Evolutionary conservation across 2,888 invertebrate genomes (phyloP).

Genomic region (Nasonia oneida): DNA sequence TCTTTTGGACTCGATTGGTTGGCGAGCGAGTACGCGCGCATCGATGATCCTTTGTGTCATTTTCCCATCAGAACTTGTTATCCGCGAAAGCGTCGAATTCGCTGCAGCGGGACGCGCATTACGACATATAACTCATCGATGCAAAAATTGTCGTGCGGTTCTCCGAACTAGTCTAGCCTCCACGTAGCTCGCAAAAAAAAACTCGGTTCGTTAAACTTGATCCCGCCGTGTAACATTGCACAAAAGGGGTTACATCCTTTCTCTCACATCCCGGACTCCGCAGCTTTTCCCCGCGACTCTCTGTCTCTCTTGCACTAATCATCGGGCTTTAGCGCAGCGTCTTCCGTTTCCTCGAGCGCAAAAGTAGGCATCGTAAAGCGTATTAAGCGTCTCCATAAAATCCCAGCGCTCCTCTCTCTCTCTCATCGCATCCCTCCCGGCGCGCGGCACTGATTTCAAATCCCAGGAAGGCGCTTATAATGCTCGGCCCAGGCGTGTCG

Average conservation of each 20-base stretch:
- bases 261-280: neutral
- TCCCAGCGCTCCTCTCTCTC: constrained; percentile 42
- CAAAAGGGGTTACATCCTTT: neutral
- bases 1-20: neutral
- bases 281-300: constrained; percentile 1
- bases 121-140: neutral
- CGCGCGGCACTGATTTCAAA: constrained; percentile 72
- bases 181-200: neutral
- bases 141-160: neutral
- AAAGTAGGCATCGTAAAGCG: constrained; percentile 69
- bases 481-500: constrained; percentile 66
- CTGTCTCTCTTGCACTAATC: constrained; percentile 26
- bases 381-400: constrained; percentile 72
- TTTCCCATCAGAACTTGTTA: constrained; percentile 6
- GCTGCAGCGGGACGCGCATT: neutral
- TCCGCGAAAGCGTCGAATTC: neutral
- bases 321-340: constrained; percentile 62
- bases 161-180: neutral
- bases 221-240: neutral
- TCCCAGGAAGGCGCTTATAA: constrained; percentile 69
- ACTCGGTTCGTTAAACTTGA: neutral
- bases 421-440: neutral
- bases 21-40: neutral
- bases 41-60: neutral
- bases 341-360: constrained; percentile 70